Evolutionary conservation across 2,888 invertebrate species (phyloP).

Genomic region (Minunthozetes semirufus): DNA sequence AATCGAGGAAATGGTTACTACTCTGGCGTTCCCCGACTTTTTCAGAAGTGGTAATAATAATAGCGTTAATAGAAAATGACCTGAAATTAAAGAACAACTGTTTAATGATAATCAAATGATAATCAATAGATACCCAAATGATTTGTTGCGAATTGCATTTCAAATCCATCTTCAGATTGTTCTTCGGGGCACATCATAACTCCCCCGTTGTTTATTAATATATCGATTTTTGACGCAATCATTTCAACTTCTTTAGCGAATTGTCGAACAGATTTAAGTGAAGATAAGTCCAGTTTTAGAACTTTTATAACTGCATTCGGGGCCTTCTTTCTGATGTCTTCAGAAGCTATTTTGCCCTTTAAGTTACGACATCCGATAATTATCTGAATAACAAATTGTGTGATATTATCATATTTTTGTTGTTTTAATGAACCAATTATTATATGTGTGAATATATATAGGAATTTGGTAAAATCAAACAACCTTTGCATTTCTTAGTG

Average conservation of each 20-base stretch:
- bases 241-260: constrained; percentile 54
- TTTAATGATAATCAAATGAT: neutral
- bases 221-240: constrained; percentile 36
- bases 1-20: constrained; percentile 47
- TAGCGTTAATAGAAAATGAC: constrained; percentile 42
- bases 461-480: no score
- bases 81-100: constrained; percentile 30
- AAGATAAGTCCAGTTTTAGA: constrained; percentile 58
- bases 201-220: constrained; percentile 28
- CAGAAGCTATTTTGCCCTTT: constrained; percentile 44
- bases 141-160: constrained; percentile 38
- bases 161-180: constrained; percentile 36
- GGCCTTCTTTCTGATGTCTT: constrained; percentile 36
- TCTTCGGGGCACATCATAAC: constrained; percentile 25
- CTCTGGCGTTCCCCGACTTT: constrained; percentile 36
- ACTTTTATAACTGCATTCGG: constrained; percentile 41
- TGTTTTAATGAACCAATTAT: no score
- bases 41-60: constrained; percentile 39
- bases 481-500: constrained; percentile 43
- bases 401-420: neutral
- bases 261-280: constrained; percentile 60
- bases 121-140: constrained; percentile 36
- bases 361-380: constrained; percentile 46
- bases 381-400: constrained; percentile 39
- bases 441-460: no score